Conservation (phyloP, 2,888 invertebrate genomes). For the Phymatocera aterrima region DNA sequence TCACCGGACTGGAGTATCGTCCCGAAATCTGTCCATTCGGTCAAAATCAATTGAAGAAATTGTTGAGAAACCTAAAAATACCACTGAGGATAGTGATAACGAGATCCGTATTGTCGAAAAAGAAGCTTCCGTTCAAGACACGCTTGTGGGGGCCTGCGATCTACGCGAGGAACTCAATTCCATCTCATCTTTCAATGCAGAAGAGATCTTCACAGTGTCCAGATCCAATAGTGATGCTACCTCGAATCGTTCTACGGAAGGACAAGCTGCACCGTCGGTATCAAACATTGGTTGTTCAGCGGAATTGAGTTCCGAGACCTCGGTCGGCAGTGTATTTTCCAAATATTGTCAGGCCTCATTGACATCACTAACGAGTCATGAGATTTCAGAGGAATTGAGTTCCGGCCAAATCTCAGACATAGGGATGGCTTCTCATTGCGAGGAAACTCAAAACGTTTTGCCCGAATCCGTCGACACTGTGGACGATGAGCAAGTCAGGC, state of each 20-base stretch:
- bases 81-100: background rate
- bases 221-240: background rate
- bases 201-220: background rate
- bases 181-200: background rate
- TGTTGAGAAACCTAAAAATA: background rate
- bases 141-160: background rate
- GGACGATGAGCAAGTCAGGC: background rate
- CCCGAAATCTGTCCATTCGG: background rate
- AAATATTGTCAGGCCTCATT: conserved; percentile 29
- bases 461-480: background rate
- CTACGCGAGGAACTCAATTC: background rate
- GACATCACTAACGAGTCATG: conserved; percentile 10
- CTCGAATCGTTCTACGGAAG: background rate
- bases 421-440: background rate
- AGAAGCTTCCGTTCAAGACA: background rate
- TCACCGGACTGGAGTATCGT: background rate
- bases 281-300: background rate
- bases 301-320: background rate
- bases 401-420: conserved; percentile 3
- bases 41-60: conserved; percentile 1
- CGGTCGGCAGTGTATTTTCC: background rate
- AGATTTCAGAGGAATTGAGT: conserved; percentile 4
- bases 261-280: background rate
- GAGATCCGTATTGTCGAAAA: background rate
- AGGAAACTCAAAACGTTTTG: background rate